A percentile compares a stretch with the other conserved stretches of the same genome.
These are phyloP conservation scores for Catalaphyllia jardinei DNA, from an alignment of 64 coral and sea anemone species.

Conservation along the genomic window DNA sequence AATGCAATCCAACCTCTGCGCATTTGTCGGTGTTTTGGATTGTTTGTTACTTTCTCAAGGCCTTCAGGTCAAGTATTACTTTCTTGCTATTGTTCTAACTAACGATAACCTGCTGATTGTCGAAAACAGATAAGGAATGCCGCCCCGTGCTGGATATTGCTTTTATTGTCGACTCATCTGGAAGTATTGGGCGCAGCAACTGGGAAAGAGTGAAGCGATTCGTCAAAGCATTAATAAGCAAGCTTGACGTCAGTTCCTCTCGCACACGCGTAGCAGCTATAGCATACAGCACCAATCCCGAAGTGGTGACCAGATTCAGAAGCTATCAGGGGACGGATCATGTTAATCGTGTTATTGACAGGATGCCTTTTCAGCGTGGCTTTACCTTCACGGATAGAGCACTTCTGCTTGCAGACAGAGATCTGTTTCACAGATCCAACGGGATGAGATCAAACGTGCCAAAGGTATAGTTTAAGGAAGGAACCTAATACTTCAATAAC, in stretches of 20 bases:
- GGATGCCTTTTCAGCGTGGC: conserved; percentile 22
- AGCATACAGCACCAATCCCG: conserved; percentile 66
- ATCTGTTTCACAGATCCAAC: conserved; percentile 40
- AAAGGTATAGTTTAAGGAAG: neutral
- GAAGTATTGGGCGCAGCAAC: conserved; percentile 39
- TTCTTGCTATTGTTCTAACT: no score
- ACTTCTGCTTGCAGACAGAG: conserved; percentile 24
- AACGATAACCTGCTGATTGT: no score
- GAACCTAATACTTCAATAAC: no score
- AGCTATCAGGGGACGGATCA: conserved; percentile 13
- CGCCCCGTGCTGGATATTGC: conserved; percentile 20
- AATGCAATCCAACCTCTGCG: no score
- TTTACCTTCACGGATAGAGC: conserved; percentile 54
- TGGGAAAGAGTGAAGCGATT: conserved; percentile 52
- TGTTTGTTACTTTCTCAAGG: no score
- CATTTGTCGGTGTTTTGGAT: no score
- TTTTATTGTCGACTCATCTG: conserved; percentile 61
- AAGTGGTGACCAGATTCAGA: conserved; percentile 28
- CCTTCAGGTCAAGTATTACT: no score
- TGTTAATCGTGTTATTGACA: conserved; percentile 23
- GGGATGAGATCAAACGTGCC: neutral
- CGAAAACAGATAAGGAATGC: conserved; percentile 19
- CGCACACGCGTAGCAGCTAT: conserved; percentile 49
- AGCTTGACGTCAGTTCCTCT: conserved; percentile 26
- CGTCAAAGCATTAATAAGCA: conserved; percentile 9